phyloP scores from a whole-genome alignment of 2,888 invertebrate species.

The Trachelus tabidus region DNA sequence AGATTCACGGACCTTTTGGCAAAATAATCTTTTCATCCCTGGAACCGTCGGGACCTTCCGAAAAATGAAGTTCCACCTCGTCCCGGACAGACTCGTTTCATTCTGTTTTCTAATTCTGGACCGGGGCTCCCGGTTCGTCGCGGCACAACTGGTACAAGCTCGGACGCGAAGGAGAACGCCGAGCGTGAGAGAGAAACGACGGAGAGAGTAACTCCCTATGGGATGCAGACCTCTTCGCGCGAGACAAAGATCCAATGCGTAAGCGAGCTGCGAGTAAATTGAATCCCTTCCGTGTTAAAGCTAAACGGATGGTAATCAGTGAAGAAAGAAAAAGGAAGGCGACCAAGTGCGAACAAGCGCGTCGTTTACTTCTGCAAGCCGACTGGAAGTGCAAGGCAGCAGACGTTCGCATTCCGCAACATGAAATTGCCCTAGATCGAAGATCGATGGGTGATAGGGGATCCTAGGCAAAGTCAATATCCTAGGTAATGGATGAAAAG shows the following conservation, averaged over 20 bases:
- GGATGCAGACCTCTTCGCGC: background rate
- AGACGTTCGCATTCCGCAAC: background rate
- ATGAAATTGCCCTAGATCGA: constrained; percentile 2
- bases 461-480: constrained; percentile 1
- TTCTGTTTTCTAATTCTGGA: background rate
- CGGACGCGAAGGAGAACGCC: background rate
- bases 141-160: background rate
- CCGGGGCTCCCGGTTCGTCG: background rate
- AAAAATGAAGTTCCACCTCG: background rate
- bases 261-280: background rate
- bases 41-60: background rate
- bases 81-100: background rate
- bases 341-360: background rate
- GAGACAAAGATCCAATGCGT: background rate
- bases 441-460: background rate
- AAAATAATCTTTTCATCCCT: background rate
- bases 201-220: background rate
- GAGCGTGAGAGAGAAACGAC: background rate
- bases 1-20: background rate
- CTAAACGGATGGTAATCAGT: background rate
- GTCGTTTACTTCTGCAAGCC: background rate
- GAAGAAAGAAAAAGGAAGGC: background rate
- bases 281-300: background rate
- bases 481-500: constrained; percentile 10
- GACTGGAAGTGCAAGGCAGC: background rate